Conservation (phyloP, 2,888 invertebrate species). For the Penaeus monodon region DNA sequence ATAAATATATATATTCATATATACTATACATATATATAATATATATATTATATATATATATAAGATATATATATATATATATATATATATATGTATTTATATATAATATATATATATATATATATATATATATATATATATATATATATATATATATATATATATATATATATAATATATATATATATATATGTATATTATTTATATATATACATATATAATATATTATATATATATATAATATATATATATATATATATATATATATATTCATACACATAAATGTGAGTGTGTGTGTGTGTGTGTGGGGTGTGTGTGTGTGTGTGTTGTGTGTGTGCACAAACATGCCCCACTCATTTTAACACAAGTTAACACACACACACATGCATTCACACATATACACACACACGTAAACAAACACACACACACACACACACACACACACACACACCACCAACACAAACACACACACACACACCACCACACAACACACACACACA, state of each 20-base stretch:
- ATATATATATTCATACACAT: not conserved
- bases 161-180: not conserved
- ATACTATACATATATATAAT: not conserved
- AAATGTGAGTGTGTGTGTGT: not conserved
- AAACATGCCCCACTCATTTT: no score
- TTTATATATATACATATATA: not conserved
- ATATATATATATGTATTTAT: not conserved
- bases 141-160: not conserved
- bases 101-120: not conserved
- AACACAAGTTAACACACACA: no score
- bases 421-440: not conserved
- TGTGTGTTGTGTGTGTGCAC: not conserved
- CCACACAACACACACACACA: no score
- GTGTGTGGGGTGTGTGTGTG: not conserved
- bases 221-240: no score
- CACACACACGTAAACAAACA: not conserved
- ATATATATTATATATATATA: no score
- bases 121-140: not conserved
- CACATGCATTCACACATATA: conserved; percentile 3
- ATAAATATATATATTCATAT: not conserved
- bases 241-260: not conserved
- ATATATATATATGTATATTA: not conserved
- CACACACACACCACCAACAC: not conserved
- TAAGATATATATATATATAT: not conserved
- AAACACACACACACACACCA: no score